A percentile compares a stretch with the other conserved stretches of the same genome.
Evolutionary conservation across 1,140 invertebrate species (phyloP).

Genomic region (Ectropis grisescens): DNA sequence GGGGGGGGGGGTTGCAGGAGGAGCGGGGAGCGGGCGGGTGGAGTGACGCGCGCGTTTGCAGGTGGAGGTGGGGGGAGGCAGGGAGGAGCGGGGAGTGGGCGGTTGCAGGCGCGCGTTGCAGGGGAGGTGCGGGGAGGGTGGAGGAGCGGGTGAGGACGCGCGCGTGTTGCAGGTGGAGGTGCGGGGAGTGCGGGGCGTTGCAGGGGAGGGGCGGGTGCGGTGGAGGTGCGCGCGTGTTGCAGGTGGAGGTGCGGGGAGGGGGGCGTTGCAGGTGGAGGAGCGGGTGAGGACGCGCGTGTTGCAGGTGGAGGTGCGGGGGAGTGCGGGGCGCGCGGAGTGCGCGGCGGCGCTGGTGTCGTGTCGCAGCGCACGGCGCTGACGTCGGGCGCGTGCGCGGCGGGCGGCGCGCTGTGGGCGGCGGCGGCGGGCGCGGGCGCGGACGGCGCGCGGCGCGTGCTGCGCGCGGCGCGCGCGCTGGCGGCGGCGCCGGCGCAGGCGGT

Average conservation of each 20-base stretch:
- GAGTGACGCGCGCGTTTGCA: slow-evolving; percentile 5
- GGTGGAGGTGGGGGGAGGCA: not conserved
- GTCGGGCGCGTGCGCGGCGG: slow-evolving; percentile 24
- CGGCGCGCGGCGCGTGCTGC: slow-evolving; percentile 11
- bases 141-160: too few species aligned
- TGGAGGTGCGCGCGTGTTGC: too few species aligned
- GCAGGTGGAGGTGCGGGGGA: slow-evolving; percentile 28
- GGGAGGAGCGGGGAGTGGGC: slow-evolving; percentile 7
- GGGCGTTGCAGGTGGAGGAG: not conserved
- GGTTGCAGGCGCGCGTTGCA: not conserved
- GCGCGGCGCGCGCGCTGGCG: slow-evolving; percentile 1
- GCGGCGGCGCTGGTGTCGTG: slow-evolving; percentile 34
- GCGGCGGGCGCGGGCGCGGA: slow-evolving; percentile 1
- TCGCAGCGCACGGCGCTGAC: slow-evolving; percentile 31
- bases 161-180: slow-evolving; percentile 25
- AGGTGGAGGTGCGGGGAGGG: too few species aligned
- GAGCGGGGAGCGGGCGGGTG: slow-evolving; percentile 22
- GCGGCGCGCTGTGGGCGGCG: slow-evolving; percentile 2
- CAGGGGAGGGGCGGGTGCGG: slow-evolving; percentile 19
- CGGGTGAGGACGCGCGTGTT: slow-evolving; percentile 2
- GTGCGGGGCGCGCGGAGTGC: slow-evolving; percentile 23
- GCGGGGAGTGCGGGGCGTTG: too few species aligned
- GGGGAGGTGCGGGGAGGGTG: not conserved
- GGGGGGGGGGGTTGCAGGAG: slow-evolving; percentile 27
- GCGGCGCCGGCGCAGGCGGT: slow-evolving; percentile 8